Percentiles rank a stretch among this genome's conserved stretches.
phyloP scores from a whole-genome alignment of 2,888 invertebrate genomes.

The Incurvaria masculella region DNA sequence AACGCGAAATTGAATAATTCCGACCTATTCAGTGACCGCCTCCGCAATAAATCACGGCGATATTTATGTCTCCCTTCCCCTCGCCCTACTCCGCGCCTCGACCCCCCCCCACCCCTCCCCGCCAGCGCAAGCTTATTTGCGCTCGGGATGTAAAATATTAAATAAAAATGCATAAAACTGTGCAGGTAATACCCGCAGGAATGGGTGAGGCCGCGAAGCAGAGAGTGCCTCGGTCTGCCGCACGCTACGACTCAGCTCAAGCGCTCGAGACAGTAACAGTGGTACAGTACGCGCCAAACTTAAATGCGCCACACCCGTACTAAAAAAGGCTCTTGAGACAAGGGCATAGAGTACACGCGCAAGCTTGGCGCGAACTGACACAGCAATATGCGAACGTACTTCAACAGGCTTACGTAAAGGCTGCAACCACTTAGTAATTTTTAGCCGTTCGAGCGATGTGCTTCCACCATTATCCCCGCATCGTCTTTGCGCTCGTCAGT shows the following conservation, averaged over 20 bases:
- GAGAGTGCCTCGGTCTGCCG: slow-evolving; percentile 14
- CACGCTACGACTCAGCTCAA: not conserved
- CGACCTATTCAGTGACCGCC: slow-evolving; percentile 57
- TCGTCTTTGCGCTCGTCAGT: no score
- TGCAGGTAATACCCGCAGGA: slow-evolving; percentile 50
- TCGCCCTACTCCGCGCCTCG: slow-evolving; percentile 30
- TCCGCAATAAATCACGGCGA: slow-evolving; percentile 53
- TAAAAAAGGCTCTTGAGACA: no score
- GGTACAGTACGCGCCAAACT: no score
- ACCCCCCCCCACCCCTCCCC: slow-evolving; percentile 26
- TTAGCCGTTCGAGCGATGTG: no score
- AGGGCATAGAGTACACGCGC: no score
- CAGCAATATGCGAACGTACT: no score
- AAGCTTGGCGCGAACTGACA: no score
- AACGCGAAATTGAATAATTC: slow-evolving; percentile 58
- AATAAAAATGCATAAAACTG: slow-evolving; percentile 54
- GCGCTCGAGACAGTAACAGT: no score
- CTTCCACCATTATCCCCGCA: no score
- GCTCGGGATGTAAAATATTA: slow-evolving; percentile 46
- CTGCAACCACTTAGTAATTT: no score
- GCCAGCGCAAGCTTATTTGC: slow-evolving; percentile 13
- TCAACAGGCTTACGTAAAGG: no score
- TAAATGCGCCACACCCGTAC: no score
- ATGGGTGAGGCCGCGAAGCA: slow-evolving; percentile 39
- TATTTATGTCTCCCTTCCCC: slow-evolving; percentile 39